Evolutionary conservation across 2,888 invertebrate species (phyloP), one percentile per base, ranked within the genome.

Genomic region (Lasioglossum villosulum): DNA sequence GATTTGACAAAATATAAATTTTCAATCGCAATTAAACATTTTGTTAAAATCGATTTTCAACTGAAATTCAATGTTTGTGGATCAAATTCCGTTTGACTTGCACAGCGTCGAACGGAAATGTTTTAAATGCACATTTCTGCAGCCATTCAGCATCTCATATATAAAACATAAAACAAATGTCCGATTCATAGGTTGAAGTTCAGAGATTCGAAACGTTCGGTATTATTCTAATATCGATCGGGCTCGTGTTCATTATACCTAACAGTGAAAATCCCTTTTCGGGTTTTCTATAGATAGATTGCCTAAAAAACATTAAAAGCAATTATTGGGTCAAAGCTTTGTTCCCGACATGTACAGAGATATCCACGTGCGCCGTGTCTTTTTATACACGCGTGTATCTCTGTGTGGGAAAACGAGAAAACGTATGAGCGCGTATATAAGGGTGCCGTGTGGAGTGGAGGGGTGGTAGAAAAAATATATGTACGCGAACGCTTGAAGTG

Each of bases 221-320:
- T 68, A 68, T 37, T 68, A 23, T 68, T 68, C 68, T 68, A 37
- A 68, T 68, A 68, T 68, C 68, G 68, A 68, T 12, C 23, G 37
- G 16, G 16, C 16, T 6, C 19, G 19, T 37, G 23, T 68, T 68
- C 68, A 68, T 68, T 68, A 68, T 23, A 23, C 37, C 37, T 23
- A 68, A 68, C 19, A 37, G 37, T 10, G 37, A 1, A 68, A 68
- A 34, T 34, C 68, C 68, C 19, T 23, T 68, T 37, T 8, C 19
- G 63, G 23, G 10, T 37, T 68, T 68, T 68, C 68, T 68, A 68
- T 68, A 23, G 34, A 37, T 37, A 4, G 68, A 68, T 68, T 23
- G 34, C 10, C 68, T 8, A 70, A 85, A 56, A 88, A 88, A 75
- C 84, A 80, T 85, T 80, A 37, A 39, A 77, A 77, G 52, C 66